Evolutionary conservation across 2,797 vertebrate genomes (phyloP), one percentile per base, ranked within the genome.

Genomic region (Tenualosa ilisha): DNA sequence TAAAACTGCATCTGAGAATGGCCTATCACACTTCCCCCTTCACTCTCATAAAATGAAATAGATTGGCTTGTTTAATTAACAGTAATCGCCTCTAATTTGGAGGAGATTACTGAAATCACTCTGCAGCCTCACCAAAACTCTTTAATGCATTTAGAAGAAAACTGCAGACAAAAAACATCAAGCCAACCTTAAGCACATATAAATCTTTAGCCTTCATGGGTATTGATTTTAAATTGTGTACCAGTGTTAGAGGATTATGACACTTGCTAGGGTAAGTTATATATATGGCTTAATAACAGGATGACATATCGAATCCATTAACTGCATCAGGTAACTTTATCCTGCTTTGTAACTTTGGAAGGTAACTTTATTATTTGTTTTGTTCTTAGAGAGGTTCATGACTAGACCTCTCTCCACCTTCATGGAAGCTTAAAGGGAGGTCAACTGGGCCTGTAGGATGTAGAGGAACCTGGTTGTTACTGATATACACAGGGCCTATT

Each of bases 41-140:
- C 84, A 82, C 86, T 91, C 85, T 85, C 83, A 87, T 43, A 91
- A 88, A 92, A 91, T 84, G 56, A 92, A 92, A 93, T 90, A 81
- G 84, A 88, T 89, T 92, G 86, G 87, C 87, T 88, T 92, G 90
- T 89, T 91, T 93, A 87, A 94, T 94, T 94, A 88, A 79, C 72
- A 79, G 72, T 79, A 79, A 93, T 94, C 88, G 88, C 89, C 91
- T 90, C 90, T 90, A 87, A 88, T 88, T 84, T 82, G 85, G 89
- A 84, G 88, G 54, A 89, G 88, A 93, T 92, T 90, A 91, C 83
- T 43, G 83, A 89, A 84, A 79, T 88, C 84, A 84, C 87, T 79
- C 83, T 12, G 26, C 88, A 81, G 50, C 53, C 20, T 6, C 40
- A 79, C 72, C 17, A 79, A 43, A 46, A 43, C 15, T 46, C 59